Base-by-base conservation (phyloP, 2,888 invertebrate genomes). In the Brachyptera putata region DNA sequence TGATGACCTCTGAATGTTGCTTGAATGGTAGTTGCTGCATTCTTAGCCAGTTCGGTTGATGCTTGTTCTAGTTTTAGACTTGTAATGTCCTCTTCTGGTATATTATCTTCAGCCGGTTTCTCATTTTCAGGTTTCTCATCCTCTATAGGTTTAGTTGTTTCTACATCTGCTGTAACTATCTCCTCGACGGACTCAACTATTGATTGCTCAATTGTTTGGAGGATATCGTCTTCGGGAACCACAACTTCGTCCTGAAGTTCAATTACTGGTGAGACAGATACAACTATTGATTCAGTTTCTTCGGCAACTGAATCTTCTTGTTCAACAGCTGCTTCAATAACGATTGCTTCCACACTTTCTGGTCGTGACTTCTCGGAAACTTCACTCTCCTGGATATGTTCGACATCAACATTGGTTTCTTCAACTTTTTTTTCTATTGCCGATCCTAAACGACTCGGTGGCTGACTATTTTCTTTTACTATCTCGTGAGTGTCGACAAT, bases 1-100 rank as follows among this genome's bases (percentile, higher is more conserved):
- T 66, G 65, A 43, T 59, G 65, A 4, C 65, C 66, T 39, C 66
- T 57, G 58, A 65, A 66, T 13, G 57, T 61, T 1, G 65, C 64
- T 22, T 67, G 67, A 14, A 66, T 67, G 16, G 56, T 59, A n/a
- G 63, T 62, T 5, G 64, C 65, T 4, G 62, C 65, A 3, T 57
- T 21, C 7, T 11, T 22, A 13, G 34, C 53, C 18, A 53, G 7
- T 11, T 34, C 50, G 48, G 48, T 24, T 14, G 24, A 24, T n/a
- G 21, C 24, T 57, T 22, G 16, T 13, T 16, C 57, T 5, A 43
- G 22, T 3, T 57, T 25, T 13, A n/a, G n/a, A n/a, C n/a, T n/a
- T n/a, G 11, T 43, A 9, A 1, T 16, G 4, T 25, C 43, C 14
- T 41, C 57, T 57, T 57, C 46, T 5, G 30, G 43, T 24, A 16